phyloP scores from a whole-genome alignment of 92 coral and sea anemone genomes.

The Bergia puertoricense region DNA sequence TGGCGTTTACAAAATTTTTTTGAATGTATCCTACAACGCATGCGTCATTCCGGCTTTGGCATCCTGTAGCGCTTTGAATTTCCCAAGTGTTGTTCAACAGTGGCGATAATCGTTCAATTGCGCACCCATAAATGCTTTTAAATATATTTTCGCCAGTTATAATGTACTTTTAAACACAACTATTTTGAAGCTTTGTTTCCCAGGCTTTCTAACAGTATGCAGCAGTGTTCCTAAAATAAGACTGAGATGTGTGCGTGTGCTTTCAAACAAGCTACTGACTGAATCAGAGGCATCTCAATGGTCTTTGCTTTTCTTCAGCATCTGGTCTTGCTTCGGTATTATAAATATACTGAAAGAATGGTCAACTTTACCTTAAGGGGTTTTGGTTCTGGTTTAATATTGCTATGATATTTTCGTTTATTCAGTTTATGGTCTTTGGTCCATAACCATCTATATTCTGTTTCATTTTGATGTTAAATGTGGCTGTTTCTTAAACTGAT shows the following conservation, averaged over 20 bases:
- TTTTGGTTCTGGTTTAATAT: no score
- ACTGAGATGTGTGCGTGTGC: not conserved
- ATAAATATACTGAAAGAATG: not conserved
- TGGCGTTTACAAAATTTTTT: not conserved
- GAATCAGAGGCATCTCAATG: not conserved
- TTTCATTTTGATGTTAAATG: no score
- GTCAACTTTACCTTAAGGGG: not conserved
- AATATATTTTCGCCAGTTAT: slow-evolving; percentile 16
- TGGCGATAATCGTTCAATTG: slow-evolving; percentile 26
- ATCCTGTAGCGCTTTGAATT: not conserved
- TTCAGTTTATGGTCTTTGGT: not conserved
- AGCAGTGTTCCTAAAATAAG: not conserved
- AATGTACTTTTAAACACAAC: slow-evolving; percentile 43
- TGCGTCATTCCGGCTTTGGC: slow-evolving; percentile 17
- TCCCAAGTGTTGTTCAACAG: slow-evolving; percentile 15
- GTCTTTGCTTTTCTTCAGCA: not conserved
- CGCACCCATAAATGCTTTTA: not conserved
- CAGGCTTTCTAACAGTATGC: not conserved
- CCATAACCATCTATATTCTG: no score
- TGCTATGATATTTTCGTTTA: no score
- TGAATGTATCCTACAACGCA: slow-evolving; percentile 10
- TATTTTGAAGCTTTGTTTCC: not conserved
- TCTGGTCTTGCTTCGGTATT: not conserved
- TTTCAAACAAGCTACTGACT: not conserved
- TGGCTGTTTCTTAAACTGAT: not conserved